Percentiles rank a stretch among this genome's conserved stretches.
These are phyloP conservation scores for Ammodytes marinus DNA, from an alignment of 2,113 vertebrate species.

Conservation along the genomic window DNA sequence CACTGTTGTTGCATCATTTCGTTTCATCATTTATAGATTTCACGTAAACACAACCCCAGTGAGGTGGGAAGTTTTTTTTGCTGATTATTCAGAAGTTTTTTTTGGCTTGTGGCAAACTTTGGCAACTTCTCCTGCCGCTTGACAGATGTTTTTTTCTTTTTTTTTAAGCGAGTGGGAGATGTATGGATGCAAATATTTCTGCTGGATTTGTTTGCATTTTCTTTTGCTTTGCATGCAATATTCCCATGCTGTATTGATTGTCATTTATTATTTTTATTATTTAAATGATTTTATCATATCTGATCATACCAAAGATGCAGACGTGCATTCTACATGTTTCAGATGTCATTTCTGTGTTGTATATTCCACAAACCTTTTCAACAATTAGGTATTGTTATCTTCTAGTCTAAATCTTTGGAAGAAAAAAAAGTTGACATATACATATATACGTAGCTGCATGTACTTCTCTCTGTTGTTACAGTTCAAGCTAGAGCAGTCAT, in stretches of 20 bases:
- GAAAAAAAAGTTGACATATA: too few species aligned
- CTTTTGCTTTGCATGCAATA: neutral
- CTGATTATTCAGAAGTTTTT: slow-evolving; percentile 39
- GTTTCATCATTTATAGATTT: slow-evolving; percentile 19
- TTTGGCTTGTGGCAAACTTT: slow-evolving; percentile 31
- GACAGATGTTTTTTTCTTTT: slow-evolving; percentile 8
- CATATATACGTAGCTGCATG: too few species aligned
- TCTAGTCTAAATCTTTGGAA: too few species aligned
- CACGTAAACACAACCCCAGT: slow-evolving; percentile 6
- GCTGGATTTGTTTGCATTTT: neutral
- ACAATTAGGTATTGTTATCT: too few species aligned
- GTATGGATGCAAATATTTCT: slow-evolving; percentile 16
- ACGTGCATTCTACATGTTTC: too few species aligned
- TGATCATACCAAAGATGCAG: too few species aligned
- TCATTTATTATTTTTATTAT: neutral
- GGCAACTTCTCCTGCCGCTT: slow-evolving; percentile 22
- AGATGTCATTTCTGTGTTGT: too few species aligned
- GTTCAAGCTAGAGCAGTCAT: neutral
- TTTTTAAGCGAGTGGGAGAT: slow-evolving; percentile 17
- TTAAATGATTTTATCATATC: too few species aligned
- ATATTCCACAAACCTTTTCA: too few species aligned
- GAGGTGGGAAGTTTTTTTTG: slow-evolving; percentile 22
- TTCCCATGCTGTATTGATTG: slow-evolving; percentile 1
- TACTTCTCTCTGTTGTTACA: neutral
- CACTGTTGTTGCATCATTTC: neutral